Base-by-base conservation (phyloP, 2,888 invertebrate species). In the Drosophila barbarae region DNA sequence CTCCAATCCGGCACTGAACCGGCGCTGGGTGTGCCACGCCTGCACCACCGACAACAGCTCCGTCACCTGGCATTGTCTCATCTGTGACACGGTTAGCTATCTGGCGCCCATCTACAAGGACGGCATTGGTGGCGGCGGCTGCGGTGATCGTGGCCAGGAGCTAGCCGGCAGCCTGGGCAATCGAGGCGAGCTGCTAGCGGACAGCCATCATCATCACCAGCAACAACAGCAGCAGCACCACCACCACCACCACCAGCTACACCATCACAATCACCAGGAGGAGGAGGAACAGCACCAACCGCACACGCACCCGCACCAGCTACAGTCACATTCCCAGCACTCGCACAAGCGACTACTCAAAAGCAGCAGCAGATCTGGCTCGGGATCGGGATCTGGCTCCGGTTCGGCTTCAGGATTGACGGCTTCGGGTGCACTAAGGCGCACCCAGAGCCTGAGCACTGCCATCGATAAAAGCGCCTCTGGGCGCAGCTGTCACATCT, bases 31-130 rank as follows among this genome's bases (percentile, higher is more conserved):
- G 47, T 90, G 90, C 67, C 88, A 88, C 69, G 84, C 86, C 71
- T 90, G 90, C 74, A 86, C 87, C 58, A 82, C 88, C 47, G 87
- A 88, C 70, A 90, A 90, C 75, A 89, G 87, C 75, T 88, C 89
- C n/a, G 90, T 90, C 39, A 89, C 90, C 67, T 90, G 90, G 89
- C 90, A 90, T 64, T 90, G 90, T 75, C 83, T 90, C 44, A 89
- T 89, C 71, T 90, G 90, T 77, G 88, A 90, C 74, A 87, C 87
- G 46, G 90, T 90, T 44, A 90, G 90, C 74, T 87, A 88, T 74
- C 79, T 90, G 71, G 90, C 90, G 44, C 90, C 90, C 67, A 89
- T 90, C 44, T 90, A 90, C 69, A 90, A 90, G 73, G 90, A 88
- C 69, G 88, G 89, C 5, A 74, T 89, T n/a, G 36, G 65, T 13